Base-by-base conservation (phyloP, 2,113 vertebrate species). In the Sinocyclocheilus rhinocerous region DNA sequence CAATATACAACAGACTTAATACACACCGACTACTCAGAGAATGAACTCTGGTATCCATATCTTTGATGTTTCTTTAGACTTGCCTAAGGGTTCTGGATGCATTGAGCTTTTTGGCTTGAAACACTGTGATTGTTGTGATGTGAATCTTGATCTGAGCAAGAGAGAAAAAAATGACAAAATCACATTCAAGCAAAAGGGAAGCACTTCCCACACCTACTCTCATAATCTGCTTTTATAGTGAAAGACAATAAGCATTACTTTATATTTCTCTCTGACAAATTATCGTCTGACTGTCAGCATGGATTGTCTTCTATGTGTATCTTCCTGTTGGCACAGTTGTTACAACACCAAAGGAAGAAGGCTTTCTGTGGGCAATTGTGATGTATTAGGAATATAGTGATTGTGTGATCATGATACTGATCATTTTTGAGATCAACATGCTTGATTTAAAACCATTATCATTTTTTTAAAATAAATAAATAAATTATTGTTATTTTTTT, bases 171-270 rank as follows among this genome's bases (percentile, higher is more conserved):
- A 26, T 33, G 6, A 16, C 48, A 52, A 8, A 15, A 55, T 77
- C 26, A 50, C 26, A 77, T 22, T 59, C 57, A 59, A 9, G 24
- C 48, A 10, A 52, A 55, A 77, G 3, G 15, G 24, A 77, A 1
- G 5, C 75, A 29, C 8, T 42, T 24, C 75, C 48, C 45, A 76
- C 75, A 52, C 75, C 29, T 55, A 29, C 48, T 20, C 48, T 77
- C 50, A 50, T 76, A 26, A 45, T 76, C n/a, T 24, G 24, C 72
- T 75, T 4, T 75, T 77, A 67, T 16, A 67, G 63, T 67, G 63
- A 67, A 67, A 67, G 63, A 29, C 63, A 67, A 29, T 29, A 67
- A 29, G 12, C 63, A 67, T 29, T 29, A 29, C 24, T 15, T 67
- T 2, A 29, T 26, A 65, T 67, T 5, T 67, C 12, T 67, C 63